Base-by-base conservation (phyloP, 2,797 vertebrate genomes). In the Gadopsis bispinosus region DNA sequence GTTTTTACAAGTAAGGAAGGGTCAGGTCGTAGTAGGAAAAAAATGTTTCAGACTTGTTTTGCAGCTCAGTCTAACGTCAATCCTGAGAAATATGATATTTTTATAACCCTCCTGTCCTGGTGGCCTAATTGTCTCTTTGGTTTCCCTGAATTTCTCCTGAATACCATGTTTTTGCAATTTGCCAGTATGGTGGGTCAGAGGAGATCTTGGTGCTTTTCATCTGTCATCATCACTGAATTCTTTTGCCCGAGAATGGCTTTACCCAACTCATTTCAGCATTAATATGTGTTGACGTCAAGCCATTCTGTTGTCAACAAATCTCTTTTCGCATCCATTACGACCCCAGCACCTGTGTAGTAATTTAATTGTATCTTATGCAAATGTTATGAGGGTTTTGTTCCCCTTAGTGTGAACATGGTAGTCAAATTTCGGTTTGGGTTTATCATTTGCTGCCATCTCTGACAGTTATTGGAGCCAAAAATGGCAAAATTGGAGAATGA, bases 81-180 rank as follows among this genome's bases (percentile, higher is more conserved):
- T 73, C 14, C 26, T 50, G 29, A 73, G 68, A 43, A 7, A 51
- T 41, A 73, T 69, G 31, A 74, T 37, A 70, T 75, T 17, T 74
- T 51, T 43, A 22, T 14, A 54, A 1, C 60, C 63, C 48, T 29
- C n/a, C 3, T 50, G 5, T 53, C 50, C 20, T 68, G 14, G 51
- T 79, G 47, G 53, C 29, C 65, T 58, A 31, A 53, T 55, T 67
- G n/a, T 6, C 64, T 79, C 35, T 55, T 73, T 72, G 16, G 29
- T 56, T 64, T 64, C 16, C 12, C 12, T 11, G 5, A 16, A 58
- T 55, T 35, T 60, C 26, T 63, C 4, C 33, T 50, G 58, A 3
- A 35, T 19, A 10, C 50, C 7, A n/a, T 8, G 16, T 58, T 51
- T 37, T 33, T 33, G 26, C 35, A 9, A 55, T 63, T 69, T 48